Conservation (phyloP, 2,113 vertebrate genomes). For the Thamnophis sirtalis region DNA sequence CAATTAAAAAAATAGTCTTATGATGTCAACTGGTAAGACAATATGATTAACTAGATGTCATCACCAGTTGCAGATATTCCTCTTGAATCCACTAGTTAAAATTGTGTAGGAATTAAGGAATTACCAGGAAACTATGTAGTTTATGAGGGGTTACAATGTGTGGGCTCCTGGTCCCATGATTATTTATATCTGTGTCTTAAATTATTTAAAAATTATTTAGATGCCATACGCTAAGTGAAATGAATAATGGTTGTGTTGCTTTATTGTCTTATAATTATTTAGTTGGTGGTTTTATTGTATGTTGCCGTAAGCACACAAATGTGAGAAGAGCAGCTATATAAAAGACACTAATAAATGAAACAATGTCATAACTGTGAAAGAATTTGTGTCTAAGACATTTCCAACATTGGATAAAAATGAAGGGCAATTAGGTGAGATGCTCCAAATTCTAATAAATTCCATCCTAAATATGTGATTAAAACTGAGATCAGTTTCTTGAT, state of each 20-base stretch:
- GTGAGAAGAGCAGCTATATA: not conserved
- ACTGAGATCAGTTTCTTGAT: not conserved
- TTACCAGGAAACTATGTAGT: not conserved
- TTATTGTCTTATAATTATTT: not conserved
- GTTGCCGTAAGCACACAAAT: not conserved
- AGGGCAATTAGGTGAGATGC: not conserved
- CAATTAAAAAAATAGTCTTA: not conserved
- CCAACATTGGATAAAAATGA: not conserved
- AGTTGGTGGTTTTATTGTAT: not conserved
- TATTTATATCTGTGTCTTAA: not conserved
- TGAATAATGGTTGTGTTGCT: not conserved
- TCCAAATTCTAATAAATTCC: not conserved
- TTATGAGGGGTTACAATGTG: not conserved
- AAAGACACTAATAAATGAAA: not conserved
- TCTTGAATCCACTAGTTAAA: not conserved
- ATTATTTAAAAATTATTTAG: not conserved
- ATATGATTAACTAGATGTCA: not conserved
- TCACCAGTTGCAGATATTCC: not conserved
- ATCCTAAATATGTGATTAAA: not conserved
- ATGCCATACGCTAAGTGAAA: not conserved
- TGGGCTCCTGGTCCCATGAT: not conserved
- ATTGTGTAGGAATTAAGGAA: not conserved
- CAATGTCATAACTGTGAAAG: not conserved
- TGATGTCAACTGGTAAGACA: not conserved
- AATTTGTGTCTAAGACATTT: not conserved